Base-by-base conservation (phyloP, 2,888 invertebrate genomes). In the Portevinia maculata region DNA sequence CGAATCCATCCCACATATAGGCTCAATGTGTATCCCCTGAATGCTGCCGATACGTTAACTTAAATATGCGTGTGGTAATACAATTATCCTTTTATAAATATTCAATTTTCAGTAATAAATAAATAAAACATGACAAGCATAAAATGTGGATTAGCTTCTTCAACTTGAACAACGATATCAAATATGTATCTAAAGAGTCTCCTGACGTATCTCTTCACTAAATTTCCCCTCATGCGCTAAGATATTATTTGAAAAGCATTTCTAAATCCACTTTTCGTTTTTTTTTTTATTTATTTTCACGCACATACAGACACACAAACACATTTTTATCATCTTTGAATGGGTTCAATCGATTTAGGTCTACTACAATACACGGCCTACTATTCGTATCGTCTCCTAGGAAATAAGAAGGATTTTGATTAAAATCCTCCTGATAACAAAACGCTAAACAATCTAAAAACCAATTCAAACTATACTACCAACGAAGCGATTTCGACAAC, bases 361-460 rank as follows among this genome's bases (percentile, higher is more conserved):
- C 59, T 32, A 19, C 41, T 13, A 21, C 24, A 34, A 44, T 64
- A 59, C 41, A 44, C 37, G 57, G 65, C 65, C 52, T 65, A 9
- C n/a, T 7, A 39, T 19, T 60, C 9, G 39, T 39, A 1, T 28
- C 32, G 52, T 30, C 21, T 46, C 19, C 52, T 46, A 48, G 48
- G 39, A 67, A 32, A 74, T 79, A 79, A 79, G 60, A 62, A 69
- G 69, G 59, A 37, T 60, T 81, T 76, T 81, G 76, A 81, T 81
- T 81, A 81, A 81, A 81, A 76, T 81, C 81, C 65, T 81, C 76
- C 59, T 39, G 76, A 81, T 76, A 81, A 70, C 28, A 46, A 70
- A 65, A 48, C 64, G 53, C 75, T 52, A 55, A 71, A 34, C 53
- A 67, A 55, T 46, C 46, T 60, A 19, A 3, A 67, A 67, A 67